A percentile compares a stretch with the other conserved stretches of the same genome.
Conservation (phyloP, 2,797 vertebrate species). For the Siniperca undulata region DNA sequence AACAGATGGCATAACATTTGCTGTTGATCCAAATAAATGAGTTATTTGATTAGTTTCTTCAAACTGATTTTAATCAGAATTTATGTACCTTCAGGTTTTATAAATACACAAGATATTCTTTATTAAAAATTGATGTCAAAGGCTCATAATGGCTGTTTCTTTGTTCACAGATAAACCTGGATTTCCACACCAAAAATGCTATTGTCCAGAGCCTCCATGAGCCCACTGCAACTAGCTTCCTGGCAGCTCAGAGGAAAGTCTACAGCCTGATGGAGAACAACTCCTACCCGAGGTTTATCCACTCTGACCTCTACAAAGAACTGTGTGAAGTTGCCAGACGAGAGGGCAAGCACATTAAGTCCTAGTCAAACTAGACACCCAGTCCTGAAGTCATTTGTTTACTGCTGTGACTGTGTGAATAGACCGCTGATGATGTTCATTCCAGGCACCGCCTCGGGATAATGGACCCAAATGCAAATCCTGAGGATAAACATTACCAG, state of each 20-base stretch:
- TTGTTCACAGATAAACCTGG: slow-evolving; percentile 91
- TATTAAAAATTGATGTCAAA: neutral
- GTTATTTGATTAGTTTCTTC: neutral
- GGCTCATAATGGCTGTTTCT: slow-evolving; percentile 27
- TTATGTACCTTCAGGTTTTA: neutral
- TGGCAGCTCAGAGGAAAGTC: slow-evolving; percentile 88
- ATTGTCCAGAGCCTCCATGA: slow-evolving; percentile 86
- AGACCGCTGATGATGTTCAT: slow-evolving; percentile 34
- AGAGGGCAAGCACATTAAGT: slow-evolving; percentile 43
- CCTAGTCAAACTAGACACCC: slow-evolving; percentile 47
- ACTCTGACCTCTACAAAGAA: slow-evolving; percentile 90
- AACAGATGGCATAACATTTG: neutral
- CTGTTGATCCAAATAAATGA: neutral
- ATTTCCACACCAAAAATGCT: slow-evolving; percentile 90
- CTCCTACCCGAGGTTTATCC: slow-evolving; percentile 91
- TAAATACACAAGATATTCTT: neutral
- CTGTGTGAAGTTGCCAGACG: slow-evolving; percentile 80
- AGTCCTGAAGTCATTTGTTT: slow-evolving; percentile 66
- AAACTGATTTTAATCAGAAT: neutral
- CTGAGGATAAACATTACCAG: slow-evolving; percentile 32
- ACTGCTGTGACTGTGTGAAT: slow-evolving; percentile 44
- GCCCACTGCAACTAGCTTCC: slow-evolving; percentile 86
- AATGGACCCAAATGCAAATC: slow-evolving; percentile 64
- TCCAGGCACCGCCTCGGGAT: slow-evolving; percentile 30
- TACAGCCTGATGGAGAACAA: slow-evolving; percentile 95